Percentiles rank a stretch among this genome's conserved stretches.
These are phyloP conservation scores for Platygyra sinensis DNA, from an alignment of 64 coral and sea anemone species.

Conservation along the genomic window DNA sequence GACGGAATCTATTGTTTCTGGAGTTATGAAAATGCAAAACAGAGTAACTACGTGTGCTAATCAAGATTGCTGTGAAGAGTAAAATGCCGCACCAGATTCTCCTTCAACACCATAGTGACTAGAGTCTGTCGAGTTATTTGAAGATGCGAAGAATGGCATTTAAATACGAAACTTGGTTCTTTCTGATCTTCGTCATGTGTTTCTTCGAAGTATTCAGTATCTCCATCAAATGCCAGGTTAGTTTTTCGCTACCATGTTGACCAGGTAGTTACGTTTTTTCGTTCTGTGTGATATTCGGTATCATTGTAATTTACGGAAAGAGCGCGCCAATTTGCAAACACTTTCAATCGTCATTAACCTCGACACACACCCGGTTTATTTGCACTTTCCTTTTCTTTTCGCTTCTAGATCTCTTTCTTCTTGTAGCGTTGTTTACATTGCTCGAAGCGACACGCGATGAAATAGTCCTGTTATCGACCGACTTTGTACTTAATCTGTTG, in stretches of 20 bases:
- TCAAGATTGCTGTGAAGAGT: not conserved
- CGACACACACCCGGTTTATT: no score
- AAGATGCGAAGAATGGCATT: not conserved
- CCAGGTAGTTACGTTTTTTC: not conserved
- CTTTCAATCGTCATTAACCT: no score
- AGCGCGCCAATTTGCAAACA: no score
- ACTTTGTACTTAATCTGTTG: no score
- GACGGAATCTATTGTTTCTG: not conserved
- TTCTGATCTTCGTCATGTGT: not conserved
- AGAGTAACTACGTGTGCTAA: not conserved
- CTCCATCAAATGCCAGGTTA: conserved; percentile 34
- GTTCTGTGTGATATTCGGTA: not conserved
- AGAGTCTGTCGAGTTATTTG: not conserved
- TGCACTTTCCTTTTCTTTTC: no score
- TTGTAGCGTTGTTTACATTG: no score
- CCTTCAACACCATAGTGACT: not conserved
- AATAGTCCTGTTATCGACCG: no score
- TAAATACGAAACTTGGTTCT: not conserved
- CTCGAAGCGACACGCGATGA: no score
- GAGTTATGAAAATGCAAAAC: not conserved
- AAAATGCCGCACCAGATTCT: not conserved
- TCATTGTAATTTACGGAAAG: not conserved
- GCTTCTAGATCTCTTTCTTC: no score
- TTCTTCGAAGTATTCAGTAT: not conserved
- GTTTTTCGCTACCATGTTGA: not conserved